Percentiles rank a stretch among this genome's conserved stretches.
Conservation (phyloP, 2,113 vertebrate genomes). For the Thunnus maccoyii region DNA sequence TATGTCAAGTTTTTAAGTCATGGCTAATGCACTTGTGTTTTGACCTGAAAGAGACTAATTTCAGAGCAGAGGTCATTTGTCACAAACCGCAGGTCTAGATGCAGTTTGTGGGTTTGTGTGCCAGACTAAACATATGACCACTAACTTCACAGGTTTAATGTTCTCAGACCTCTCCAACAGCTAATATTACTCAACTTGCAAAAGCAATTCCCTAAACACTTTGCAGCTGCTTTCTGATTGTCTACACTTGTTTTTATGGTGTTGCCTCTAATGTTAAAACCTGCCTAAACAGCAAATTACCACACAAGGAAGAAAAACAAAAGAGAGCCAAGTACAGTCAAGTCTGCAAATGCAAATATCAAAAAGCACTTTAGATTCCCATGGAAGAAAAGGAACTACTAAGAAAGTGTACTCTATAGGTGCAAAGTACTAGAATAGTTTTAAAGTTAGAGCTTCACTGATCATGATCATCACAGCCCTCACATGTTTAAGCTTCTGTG, state of each 20-base stretch:
- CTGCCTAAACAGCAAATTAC: not conserved
- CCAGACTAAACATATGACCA: not conserved
- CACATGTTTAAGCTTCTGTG: not conserved
- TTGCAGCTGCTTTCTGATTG: constrained; percentile 57
- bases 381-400: too few relatives aligned
- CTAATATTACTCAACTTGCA: constrained; percentile 41
- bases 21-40: not conserved
- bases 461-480: too few relatives aligned
- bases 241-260: constrained; percentile 13
- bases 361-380: too few relatives aligned
- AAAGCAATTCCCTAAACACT: constrained; percentile 25
- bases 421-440: too few relatives aligned
- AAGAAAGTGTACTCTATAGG: too few relatives aligned
- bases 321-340: too few relatives aligned
- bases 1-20: not conserved
- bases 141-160: not conserved
- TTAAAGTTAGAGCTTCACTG: too few relatives aligned
- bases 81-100: not conserved
- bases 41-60: not conserved
- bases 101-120: not conserved
- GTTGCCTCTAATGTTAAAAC: constrained; percentile 1
- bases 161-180: not conserved
- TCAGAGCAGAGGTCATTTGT: not conserved
- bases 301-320: not conserved
- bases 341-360: too few relatives aligned